phyloP scores from a whole-genome alignment of 2,113 vertebrate species.

The Aptenodytes patagonicus region DNA sequence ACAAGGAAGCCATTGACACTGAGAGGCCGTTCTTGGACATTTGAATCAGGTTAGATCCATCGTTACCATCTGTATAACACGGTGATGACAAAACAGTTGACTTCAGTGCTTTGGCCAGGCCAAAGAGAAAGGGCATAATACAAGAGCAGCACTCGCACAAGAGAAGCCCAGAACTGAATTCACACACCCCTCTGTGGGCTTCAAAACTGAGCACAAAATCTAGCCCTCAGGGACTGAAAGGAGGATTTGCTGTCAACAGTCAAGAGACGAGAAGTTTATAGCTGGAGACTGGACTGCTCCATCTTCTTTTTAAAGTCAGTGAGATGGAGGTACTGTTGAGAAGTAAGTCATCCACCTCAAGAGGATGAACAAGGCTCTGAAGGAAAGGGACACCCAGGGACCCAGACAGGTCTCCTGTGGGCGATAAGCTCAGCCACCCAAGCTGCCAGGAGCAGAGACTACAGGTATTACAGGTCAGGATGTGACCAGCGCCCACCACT shows the following conservation, averaged over 20 bases:
- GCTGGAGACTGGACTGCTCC: not conserved
- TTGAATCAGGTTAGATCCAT: slow-evolving; percentile 91
- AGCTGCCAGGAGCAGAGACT: not conserved
- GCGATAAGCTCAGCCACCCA: not conserved
- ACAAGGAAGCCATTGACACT: slow-evolving; percentile 90
- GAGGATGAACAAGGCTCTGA: not conserved
- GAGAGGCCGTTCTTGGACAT: slow-evolving; percentile 89
- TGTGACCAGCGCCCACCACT: not conserved
- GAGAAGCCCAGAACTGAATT: not conserved
- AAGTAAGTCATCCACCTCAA: not conserved
- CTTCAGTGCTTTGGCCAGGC: slow-evolving; percentile 58
- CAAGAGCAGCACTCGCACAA: not conserved
- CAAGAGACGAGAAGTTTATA: not conserved
- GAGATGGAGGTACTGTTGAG: not conserved
- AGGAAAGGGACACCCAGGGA: not conserved
- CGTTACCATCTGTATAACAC: slow-evolving; percentile 89
- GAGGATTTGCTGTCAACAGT: not conserved
- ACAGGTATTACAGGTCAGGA: not conserved
- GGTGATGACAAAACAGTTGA: slow-evolving; percentile 72
- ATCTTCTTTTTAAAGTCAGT: not conserved
- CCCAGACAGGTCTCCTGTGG: not conserved
- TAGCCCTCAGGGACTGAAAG: not conserved
- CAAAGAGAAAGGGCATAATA: slow-evolving; percentile 34
- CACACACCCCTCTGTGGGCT: not conserved
- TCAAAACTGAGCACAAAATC: not conserved